Percentiles rank a stretch among this genome's conserved stretches.
Conservation (phyloP, 2,888 invertebrate species). For the Lingula anatina region DNA sequence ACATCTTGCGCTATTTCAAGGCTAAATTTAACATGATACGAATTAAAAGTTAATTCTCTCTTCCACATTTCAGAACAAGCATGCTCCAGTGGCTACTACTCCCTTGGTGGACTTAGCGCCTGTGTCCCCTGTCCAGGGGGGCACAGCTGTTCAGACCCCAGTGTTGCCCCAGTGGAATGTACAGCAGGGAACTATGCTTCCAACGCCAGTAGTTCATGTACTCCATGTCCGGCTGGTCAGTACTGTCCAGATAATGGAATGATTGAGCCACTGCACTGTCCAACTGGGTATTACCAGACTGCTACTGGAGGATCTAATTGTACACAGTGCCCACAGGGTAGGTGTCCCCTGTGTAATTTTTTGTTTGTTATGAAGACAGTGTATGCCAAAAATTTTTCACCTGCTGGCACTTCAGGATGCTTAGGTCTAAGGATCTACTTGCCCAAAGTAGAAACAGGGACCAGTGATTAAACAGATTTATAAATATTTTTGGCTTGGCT, state of each 20-base stretch:
- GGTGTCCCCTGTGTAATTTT: constrained; percentile 4
- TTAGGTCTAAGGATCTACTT: too few relatives aligned
- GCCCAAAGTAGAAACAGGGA: too few relatives aligned
- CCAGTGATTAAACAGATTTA: neutral
- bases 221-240: constrained; percentile 30
- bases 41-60: too few relatives aligned
- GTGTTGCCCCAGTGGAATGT: constrained; percentile 17
- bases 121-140: constrained; percentile 42
- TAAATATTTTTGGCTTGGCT: too few relatives aligned
- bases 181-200: constrained; percentile 22
- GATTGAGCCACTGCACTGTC: constrained; percentile 22
- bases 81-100: constrained; percentile 35
- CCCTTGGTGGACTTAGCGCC: constrained; percentile 20
- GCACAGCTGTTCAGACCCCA: constrained; percentile 21
- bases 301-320: constrained; percentile 24
- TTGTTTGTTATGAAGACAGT: too few relatives aligned
- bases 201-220: constrained; percentile 19
- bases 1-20: too few relatives aligned
- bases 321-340: constrained; percentile 35
- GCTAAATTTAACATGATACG: too few relatives aligned
- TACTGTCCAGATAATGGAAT: constrained; percentile 26
- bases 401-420: too few relatives aligned
- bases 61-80: constrained; percentile 17
- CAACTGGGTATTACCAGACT: constrained; percentile 31
- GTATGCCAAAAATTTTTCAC: too few relatives aligned